Evolutionary conservation across 1,140 invertebrate species (phyloP).

Genomic region (Zaprionus davidi): DNA sequence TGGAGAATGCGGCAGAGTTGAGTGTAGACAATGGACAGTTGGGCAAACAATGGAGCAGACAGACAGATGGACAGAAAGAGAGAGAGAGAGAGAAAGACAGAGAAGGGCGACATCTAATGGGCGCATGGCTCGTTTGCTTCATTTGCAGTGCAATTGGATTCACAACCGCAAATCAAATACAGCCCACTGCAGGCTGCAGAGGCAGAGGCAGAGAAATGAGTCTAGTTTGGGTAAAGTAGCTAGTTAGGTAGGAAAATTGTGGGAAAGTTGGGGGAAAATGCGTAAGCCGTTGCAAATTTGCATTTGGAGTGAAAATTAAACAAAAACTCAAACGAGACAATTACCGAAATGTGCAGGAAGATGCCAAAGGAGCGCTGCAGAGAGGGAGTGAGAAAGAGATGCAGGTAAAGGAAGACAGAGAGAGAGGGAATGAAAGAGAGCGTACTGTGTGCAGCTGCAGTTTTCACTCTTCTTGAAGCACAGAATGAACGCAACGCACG

Average conservation of each 20-base stretch:
- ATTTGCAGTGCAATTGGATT: conserved; percentile 80
- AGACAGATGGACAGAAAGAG: neutral
- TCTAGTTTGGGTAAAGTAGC: neutral
- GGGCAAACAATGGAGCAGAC: conserved; percentile 46
- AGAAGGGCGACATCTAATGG: conserved; percentile 65
- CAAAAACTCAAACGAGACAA: conserved; percentile 26
- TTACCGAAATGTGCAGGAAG: conserved; percentile 31
- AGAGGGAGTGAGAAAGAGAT: neutral
- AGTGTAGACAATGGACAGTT: conserved; percentile 11
- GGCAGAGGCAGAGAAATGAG: neutral
- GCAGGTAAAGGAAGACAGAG: neutral
- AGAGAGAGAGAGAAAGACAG: neutral
- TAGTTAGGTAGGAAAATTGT: conserved; percentile 25
- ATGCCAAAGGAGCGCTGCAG: neutral
- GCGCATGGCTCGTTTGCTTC: conserved; percentile 78
- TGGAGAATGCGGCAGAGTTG: conserved; percentile 5
- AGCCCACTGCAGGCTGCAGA: conserved; percentile 18
- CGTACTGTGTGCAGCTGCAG: neutral
- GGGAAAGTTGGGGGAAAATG: neutral
- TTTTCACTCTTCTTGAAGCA: conserved; percentile 56
- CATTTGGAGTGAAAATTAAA: conserved; percentile 23
- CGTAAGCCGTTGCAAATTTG: conserved; percentile 7
- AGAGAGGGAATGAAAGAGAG: neutral
- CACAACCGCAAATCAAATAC: conserved; percentile 81
- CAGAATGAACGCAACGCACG: conserved; percentile 63